Base-by-base conservation (phyloP, 2,888 invertebrate genomes). In the Eristalis intricaria region DNA sequence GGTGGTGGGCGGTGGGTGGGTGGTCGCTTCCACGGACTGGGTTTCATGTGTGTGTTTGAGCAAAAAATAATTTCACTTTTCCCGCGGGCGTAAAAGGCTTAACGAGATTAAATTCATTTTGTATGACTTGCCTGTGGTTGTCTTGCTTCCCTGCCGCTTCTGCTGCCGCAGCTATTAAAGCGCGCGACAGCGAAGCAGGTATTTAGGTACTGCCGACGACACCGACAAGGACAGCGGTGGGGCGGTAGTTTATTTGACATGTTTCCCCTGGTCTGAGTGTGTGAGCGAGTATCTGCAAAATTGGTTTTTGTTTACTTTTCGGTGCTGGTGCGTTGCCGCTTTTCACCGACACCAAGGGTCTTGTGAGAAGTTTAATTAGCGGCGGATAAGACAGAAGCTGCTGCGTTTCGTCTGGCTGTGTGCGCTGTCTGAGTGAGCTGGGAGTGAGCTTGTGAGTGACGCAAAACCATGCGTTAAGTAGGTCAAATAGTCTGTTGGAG, bases 51-150 rank as follows among this genome's bases (percentile, higher is more conserved):
- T 43, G 19, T 82, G 60, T 68, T 75, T 70, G 61, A 26, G 74
- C 61, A 82, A 70, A 82, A 86, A 82, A 82, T 75, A 74, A 75
- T 86, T 86, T 82, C 78, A 79, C 78, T 83, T 69, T n/a, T 73
- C 60, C 83, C 76, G 83, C 56, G 75, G 79, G 75, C 71, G 83
- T 79, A 71, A 79, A 87, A 75, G 87, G 87, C 79, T 83, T 83
- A 87, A 75, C 71, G 65, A 79, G 87, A 87, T 87, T 83, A 76
- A 83, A 87, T 83, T 60, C 70, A 76, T 76, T 82, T 82, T 66
- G 83, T 75, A 83, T 87, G 82, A 75, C 83, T 79, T 83, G 83
- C 83, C 58, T 83, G 78, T 35, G 87, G 79, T 71, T 79, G 79
- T 63, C 58, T 22, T 64, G 68, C 70, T 43, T 64, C 68, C 61